Base-by-base conservation (phyloP, 2,113 vertebrate species). In the Ornithorhynchus anatinus region DNA sequence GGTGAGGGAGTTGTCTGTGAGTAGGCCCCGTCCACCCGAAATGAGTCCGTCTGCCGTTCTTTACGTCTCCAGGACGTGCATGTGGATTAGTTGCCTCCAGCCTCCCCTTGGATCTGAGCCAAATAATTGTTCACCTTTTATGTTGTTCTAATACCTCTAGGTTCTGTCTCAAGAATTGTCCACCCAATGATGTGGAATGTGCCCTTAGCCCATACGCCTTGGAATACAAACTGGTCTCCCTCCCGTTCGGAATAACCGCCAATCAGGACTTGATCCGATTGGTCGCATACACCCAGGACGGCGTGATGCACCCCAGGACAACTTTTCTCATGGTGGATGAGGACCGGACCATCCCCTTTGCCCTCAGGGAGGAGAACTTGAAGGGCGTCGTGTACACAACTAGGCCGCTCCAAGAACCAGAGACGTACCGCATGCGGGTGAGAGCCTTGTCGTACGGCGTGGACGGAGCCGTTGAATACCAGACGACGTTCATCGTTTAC, bases 401-500 rank as follows among this genome's bases (percentile, higher is more conserved):
- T 0, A 88, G 80, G 7, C 86, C 94, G 0, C 92, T 99, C 2
- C 92, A 78, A 7, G 89, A 98, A 80, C 92, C 97, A 1, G 93
- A 92, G 84, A 98, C 96, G 0, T 97, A 96, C 86, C 94, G 94
- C 76, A 95, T 99, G 95, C 94, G 95, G 84, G 97, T 99, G 8
- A 92, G 95, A 58, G 96, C 98, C 13, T 83, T 95, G 14, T 99
- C 97, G 37, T 97, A 96, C 87, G 85, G 94, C 4, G 56, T 72
- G 1, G 93, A 94, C 1, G 92, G 97, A 22, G 93, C 84, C 52
- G 83, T 99, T 2, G 98, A 99, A 60, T 99, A 99, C 67, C 97
- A 94, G 92, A 99, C 97, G 16, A 97, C 97, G 23, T 99, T 99
- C 90, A 96, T 99, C 19, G 94, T 99, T n/a, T 98, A 98, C 73